These are phyloP conservation scores for Galerucella nymphaeae DNA, from an alignment of 2,888 invertebrate genomes.

Conservation along the genomic window DNA sequence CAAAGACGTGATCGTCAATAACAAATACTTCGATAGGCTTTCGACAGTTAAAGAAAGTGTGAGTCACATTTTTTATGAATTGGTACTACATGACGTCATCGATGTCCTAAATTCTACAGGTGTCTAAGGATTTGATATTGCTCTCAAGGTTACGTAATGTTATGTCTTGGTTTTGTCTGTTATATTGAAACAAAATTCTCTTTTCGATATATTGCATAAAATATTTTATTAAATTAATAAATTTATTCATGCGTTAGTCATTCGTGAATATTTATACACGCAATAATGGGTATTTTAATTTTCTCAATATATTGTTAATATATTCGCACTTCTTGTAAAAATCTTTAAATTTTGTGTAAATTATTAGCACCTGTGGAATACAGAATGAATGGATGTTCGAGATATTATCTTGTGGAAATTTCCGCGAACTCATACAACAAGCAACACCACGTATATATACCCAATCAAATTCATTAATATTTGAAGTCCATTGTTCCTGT, in stretches of 20 bases:
- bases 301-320: too few relatives aligned
- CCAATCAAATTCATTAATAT: conserved; percentile 53
- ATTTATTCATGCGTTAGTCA: not conserved
- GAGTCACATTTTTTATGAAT: conserved; percentile 30
- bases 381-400: conserved; percentile 34
- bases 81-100: conserved; percentile 21
- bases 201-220: conserved; percentile 1
- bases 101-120: conserved; percentile 30
- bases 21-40: conserved; percentile 8
- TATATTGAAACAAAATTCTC: not conserved
- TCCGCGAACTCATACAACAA: conserved; percentile 45
- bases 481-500: conserved; percentile 55
- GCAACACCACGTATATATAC: conserved; percentile 42
- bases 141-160: conserved; percentile 29
- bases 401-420: conserved; percentile 44
- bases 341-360: conserved; percentile 36
- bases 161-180: conserved; percentile 19
- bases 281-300: not conserved
- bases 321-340: not conserved
- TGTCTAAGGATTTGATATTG: conserved; percentile 24
- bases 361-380: conserved; percentile 31
- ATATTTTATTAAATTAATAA: not conserved
- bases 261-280: not conserved
- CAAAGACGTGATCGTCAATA: conserved; percentile 14
- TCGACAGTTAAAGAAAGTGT: conserved; percentile 23